These are phyloP conservation scores for Engystomops pustulosus DNA, from an alignment of 2,113 vertebrate genomes.

Conservation along the genomic window DNA sequence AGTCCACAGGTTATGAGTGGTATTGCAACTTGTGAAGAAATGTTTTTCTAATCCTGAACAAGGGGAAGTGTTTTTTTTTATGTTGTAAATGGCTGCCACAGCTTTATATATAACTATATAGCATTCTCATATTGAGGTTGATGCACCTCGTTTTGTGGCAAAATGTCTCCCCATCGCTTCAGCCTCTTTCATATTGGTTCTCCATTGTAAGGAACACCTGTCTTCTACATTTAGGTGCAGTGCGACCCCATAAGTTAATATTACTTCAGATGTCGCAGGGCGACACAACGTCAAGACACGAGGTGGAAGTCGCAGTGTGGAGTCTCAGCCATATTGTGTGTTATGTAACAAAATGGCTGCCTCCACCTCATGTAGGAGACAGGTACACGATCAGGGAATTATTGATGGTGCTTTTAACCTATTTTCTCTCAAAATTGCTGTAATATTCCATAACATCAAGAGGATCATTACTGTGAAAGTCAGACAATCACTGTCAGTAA, in stretches of 20 bases:
- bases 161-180: neutral
- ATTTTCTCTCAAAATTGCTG: neutral
- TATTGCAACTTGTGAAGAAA: neutral
- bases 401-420: conserved; percentile 4
- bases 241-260: too few relatives aligned
- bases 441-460: neutral
- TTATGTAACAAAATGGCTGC: neutral
- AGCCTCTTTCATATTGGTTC: neutral
- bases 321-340: neutral
- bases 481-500: neutral
- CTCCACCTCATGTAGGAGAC: neutral
- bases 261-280: too few relatives aligned
- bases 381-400: neutral
- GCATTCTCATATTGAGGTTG: neutral
- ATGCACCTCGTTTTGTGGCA: neutral
- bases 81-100: neutral
- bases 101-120: neutral
- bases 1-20: neutral
- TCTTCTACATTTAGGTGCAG: neutral
- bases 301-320: too few relatives aligned
- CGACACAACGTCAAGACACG: too few relatives aligned
- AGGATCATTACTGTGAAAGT: neutral
- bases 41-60: neutral
- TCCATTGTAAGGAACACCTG: neutral
- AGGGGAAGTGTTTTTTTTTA: neutral